Evolutionary conservation across 2,797 vertebrate genomes (phyloP).

Genomic region (Labroides dimidiatus): DNA sequence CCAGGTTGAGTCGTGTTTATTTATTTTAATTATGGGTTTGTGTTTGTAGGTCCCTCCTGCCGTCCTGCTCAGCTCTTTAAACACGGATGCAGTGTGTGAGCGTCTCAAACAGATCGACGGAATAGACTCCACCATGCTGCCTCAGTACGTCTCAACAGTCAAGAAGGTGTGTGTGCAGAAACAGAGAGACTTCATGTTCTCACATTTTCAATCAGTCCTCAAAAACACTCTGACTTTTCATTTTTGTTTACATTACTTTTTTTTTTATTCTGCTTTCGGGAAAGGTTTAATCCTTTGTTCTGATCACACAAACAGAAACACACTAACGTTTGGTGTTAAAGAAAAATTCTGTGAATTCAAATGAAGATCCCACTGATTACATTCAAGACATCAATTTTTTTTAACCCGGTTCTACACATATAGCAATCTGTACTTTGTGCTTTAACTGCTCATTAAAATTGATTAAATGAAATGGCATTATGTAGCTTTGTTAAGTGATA

Average conservation of each 20-base stretch:
- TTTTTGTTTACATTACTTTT: too few relatives aligned
- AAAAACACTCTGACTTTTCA: too few relatives aligned
- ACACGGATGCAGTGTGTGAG: slow-evolving; percentile 91
- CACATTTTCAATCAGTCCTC: too few relatives aligned
- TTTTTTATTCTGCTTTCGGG: too few relatives aligned
- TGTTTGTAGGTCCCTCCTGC: slow-evolving; percentile 60
- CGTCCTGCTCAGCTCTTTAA: slow-evolving; percentile 88
- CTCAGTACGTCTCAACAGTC: slow-evolving; percentile 91
- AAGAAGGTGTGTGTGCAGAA: slow-evolving; percentile 86
- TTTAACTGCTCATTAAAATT: too few relatives aligned
- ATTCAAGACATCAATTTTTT: too few relatives aligned
- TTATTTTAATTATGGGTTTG: slow-evolving; percentile 21
- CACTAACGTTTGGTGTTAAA: not conserved
- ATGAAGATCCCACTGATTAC: not conserved
- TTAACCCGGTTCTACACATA: too few relatives aligned
- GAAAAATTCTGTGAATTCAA: not conserved
- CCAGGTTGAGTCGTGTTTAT: not conserved
- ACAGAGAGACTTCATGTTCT: not conserved
- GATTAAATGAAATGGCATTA: too few relatives aligned
- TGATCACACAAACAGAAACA: not conserved
- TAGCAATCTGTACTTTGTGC: too few relatives aligned
- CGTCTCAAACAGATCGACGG: slow-evolving; percentile 91
- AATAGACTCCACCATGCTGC: slow-evolving; percentile 89
- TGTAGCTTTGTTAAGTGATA: too few relatives aligned
- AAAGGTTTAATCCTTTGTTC: not conserved